Evolutionary conservation across 2,888 invertebrate species (phyloP).

Genomic region (Lumbricus terrestris): DNA sequence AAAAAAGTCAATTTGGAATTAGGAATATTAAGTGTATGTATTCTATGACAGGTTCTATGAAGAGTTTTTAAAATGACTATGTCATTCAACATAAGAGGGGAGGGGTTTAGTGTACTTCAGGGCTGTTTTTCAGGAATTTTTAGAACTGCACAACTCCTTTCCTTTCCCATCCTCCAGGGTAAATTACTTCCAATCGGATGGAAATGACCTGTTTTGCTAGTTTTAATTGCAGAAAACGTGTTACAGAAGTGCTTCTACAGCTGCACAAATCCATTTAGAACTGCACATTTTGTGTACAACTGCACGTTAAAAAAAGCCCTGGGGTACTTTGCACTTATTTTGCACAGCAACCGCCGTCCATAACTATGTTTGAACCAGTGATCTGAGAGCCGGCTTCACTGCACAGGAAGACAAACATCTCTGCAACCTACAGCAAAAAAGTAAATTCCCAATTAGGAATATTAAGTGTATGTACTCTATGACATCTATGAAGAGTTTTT

Average conservation of each 20-base stretch:
- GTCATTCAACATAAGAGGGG: background rate
- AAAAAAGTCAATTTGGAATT: background rate
- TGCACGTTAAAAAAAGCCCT: too few relatives aligned
- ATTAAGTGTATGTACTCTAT: background rate
- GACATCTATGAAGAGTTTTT: background rate
- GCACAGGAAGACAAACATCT: constrained; percentile 43
- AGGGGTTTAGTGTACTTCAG: too few relatives aligned
- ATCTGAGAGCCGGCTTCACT: constrained; percentile 43
- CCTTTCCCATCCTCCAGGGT: too few relatives aligned
- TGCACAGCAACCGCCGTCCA: constrained; percentile 45
- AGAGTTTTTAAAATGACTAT: background rate
- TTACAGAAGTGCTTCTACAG: too few relatives aligned
- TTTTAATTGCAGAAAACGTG: too few relatives aligned
- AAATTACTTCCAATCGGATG: too few relatives aligned
- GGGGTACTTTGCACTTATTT: constrained; percentile 25
- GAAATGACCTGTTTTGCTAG: too few relatives aligned
- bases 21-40: background rate
- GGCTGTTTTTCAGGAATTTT: too few relatives aligned
- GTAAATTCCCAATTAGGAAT: background rate
- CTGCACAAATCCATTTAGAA: too few relatives aligned
- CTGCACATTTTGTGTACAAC: too few relatives aligned
- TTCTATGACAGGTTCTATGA: background rate
- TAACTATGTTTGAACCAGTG: constrained; percentile 44
- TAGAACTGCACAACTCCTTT: too few relatives aligned
- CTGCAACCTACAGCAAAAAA: constrained; percentile 28